Conservation (phyloP, 2,888 invertebrate genomes). For the Invenusta paracnida region DNA sequence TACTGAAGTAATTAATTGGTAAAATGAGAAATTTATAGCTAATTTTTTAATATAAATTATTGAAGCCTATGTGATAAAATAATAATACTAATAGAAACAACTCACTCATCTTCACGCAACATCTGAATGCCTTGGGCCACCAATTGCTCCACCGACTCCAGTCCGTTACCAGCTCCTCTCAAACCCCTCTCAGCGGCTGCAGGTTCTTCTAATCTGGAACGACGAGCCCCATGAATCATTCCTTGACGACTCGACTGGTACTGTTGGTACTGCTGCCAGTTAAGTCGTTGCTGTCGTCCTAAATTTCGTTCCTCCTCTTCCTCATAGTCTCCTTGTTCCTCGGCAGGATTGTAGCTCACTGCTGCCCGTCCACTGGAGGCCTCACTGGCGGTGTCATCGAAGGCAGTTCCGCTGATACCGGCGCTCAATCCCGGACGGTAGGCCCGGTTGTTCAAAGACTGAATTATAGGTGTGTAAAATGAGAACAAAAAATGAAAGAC, state of each 20-base stretch:
- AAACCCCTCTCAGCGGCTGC: background rate
- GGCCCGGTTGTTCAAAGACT: background rate
- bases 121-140: background rate
- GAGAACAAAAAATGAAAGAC: too few species aligned
- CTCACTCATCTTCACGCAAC: background rate
- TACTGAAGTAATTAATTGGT: too few species aligned
- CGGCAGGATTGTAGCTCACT: too few species aligned
- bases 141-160: background rate
- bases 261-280: background rate
- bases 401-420: constrained; percentile 53
- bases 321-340: too few species aligned
- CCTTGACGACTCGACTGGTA: background rate
- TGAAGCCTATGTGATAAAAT: too few species aligned
- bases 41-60: too few species aligned
- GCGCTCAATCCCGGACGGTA: constrained; percentile 50
- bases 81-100: too few species aligned
- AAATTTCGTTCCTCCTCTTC: background rate
- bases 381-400: constrained; percentile 15
- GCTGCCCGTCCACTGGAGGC: background rate
- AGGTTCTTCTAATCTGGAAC: background rate
- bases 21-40: too few species aligned
- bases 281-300: background rate
- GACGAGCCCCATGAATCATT: background rate
- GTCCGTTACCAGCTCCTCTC: too few species aligned
- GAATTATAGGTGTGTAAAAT: too few species aligned